Evolutionary conservation across 2,888 invertebrate species (phyloP).

Genomic region (Lochmaea crataegi): DNA sequence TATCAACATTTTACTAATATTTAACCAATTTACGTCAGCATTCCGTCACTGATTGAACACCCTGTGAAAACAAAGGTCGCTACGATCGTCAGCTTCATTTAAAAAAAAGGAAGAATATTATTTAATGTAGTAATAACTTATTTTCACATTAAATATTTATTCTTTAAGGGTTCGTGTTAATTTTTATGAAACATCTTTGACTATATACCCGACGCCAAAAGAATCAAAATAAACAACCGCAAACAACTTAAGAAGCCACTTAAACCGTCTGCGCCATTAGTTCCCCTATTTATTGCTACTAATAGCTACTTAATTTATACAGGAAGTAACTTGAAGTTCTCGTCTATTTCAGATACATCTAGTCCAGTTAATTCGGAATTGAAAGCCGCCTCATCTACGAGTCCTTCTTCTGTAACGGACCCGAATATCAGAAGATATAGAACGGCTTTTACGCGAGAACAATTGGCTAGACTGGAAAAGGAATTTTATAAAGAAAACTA

Average conservation of each 20-base stretch:
- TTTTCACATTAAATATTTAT: not conserved
- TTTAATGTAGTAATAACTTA: not conserved
- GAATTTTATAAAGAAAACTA: slow-evolving; percentile 98
- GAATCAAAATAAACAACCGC: not conserved
- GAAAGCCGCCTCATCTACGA: slow-evolving; percentile 50
- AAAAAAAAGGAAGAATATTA: too few species aligned
- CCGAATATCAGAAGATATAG: slow-evolving; percentile 88
- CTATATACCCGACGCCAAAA: slow-evolving; percentile 10
- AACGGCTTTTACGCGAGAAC: slow-evolving; percentile 97
- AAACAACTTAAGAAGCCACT: not conserved
- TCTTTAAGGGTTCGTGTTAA: not conserved
- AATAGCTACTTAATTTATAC: slow-evolving; percentile 1
- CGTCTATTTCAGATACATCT: slow-evolving; percentile 63
- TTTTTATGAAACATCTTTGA: not conserved
- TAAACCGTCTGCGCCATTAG: not conserved
- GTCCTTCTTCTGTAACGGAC: slow-evolving; percentile 64
- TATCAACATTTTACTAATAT: too few species aligned
- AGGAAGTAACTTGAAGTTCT: slow-evolving; percentile 5
- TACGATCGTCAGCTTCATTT: too few species aligned
- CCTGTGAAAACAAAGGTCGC: too few species aligned
- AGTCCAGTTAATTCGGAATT: slow-evolving; percentile 61
- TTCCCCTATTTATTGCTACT: slow-evolving; percentile 1
- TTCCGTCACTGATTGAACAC: too few species aligned
- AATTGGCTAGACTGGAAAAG: slow-evolving; percentile 90
- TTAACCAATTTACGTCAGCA: too few species aligned